Conservation (phyloP, 37 sponge, comb jelly and placozoan species). For the Oscarella lobularis region DNA sequence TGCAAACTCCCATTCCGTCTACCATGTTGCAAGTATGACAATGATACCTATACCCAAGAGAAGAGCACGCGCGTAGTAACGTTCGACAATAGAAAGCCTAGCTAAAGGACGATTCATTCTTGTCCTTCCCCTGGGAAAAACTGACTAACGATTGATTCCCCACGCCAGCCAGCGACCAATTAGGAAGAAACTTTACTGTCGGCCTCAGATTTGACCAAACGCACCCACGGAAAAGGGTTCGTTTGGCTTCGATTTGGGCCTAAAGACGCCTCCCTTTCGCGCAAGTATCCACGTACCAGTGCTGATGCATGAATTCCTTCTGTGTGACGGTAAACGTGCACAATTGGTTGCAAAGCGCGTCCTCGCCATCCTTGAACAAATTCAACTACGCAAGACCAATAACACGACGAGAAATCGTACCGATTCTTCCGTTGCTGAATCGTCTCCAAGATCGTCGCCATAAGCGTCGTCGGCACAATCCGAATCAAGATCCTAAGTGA, state of each 20-base stretch:
- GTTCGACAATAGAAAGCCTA: not conserved
- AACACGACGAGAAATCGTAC: slow-evolving; percentile 3
- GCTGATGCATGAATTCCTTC: slow-evolving; percentile 55
- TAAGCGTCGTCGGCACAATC: slow-evolving; percentile 11
- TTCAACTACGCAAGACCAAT: not conserved
- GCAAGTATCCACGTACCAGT: slow-evolving; percentile 30
- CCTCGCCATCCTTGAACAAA: slow-evolving; percentile 52
- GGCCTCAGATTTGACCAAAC: not conserved
- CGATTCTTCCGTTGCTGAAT: slow-evolving; percentile 22
- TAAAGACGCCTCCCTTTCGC: not conserved
- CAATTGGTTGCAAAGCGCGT: slow-evolving; percentile 37
- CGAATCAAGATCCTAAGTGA: slow-evolving; percentile 20
- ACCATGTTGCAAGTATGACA: slow-evolving; percentile 79
- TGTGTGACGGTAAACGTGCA: slow-evolving; percentile 74
- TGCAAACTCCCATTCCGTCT: slow-evolving; percentile 57
- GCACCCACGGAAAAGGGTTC: not conserved
- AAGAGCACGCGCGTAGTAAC: not conserved
- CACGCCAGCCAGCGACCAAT: not conserved
- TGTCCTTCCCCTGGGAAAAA: not conserved
- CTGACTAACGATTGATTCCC: not conserved
- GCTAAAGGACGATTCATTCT: not conserved
- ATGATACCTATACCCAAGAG: slow-evolving; percentile 31
- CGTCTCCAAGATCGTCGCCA: not conserved
- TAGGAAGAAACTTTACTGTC: not conserved
- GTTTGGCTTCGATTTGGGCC: not conserved